phyloP scores from a whole-genome alignment of 2,797 vertebrate genomes.

The Tapirus indicus region DNA sequence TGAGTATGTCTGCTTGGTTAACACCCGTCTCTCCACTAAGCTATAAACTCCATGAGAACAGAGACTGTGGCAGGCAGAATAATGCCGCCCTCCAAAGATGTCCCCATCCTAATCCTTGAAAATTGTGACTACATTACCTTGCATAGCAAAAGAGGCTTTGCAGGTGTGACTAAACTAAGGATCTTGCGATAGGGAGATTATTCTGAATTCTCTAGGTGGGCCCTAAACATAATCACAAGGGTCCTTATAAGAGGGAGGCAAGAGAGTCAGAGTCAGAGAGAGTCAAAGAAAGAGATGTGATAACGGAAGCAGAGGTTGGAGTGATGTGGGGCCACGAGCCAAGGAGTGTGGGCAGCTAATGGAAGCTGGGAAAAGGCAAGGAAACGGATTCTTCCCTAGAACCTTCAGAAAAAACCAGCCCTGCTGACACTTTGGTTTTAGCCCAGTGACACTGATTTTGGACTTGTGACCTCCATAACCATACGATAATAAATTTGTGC shows the following conservation, averaged over 20 bases:
- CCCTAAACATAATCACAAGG: too few species aligned
- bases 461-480: not conserved
- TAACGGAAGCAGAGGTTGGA: not conserved
- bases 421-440: not conserved
- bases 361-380: not conserved
- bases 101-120: not conserved
- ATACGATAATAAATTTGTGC: not conserved
- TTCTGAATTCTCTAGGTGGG: not conserved
- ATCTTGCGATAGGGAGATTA: not conserved
- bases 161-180: not conserved
- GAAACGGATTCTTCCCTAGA: not conserved
- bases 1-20: not conserved
- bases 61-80: not conserved
- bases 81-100: not conserved
- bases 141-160: not conserved
- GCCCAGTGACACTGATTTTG: not conserved
- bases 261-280: not conserved
- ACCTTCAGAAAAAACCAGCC: not conserved
- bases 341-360: not conserved
- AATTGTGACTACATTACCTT: not conserved
- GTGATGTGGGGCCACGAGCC: accelerated
- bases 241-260: not conserved
- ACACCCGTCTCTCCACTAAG: not conserved
- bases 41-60: not conserved
- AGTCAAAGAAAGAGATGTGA: not conserved